A percentile compares a stretch with the other conserved stretches of the same genome.
Conservation (phyloP, 2,797 vertebrate species). For the Emydoidea blandingii region DNA sequence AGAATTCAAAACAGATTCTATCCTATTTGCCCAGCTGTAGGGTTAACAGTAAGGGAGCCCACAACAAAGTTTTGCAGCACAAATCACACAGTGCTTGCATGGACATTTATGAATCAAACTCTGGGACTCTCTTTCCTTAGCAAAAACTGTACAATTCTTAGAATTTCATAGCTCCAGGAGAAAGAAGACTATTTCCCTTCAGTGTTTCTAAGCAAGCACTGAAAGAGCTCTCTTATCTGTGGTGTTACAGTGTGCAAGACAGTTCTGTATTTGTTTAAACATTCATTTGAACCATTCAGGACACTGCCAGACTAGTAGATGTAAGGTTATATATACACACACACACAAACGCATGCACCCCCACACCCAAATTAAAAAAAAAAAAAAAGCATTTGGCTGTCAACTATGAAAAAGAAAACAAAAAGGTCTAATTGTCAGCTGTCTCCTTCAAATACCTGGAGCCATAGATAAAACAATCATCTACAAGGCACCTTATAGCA, state of each 20-base stretch:
- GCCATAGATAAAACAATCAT: slow-evolving; percentile 8
- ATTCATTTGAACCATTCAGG: background rate
- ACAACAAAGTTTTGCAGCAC: background rate
- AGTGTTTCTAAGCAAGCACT: background rate
- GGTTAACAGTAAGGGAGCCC: background rate
- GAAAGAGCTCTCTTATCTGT: slow-evolving; percentile 1
- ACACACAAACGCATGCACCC: background rate
- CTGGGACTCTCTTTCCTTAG: background rate
- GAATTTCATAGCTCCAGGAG: background rate
- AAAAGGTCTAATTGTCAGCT: slow-evolving; percentile 60
- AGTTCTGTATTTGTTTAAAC: background rate
- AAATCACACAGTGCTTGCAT: background rate
- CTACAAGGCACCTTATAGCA: slow-evolving; percentile 5
- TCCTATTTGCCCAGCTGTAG: background rate
- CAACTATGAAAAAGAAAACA: slow-evolving; percentile 69
- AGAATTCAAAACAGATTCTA: background rate
- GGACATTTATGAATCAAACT: slow-evolving; percentile 1
- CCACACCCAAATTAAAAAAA: accelerated
- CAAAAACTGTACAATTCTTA: background rate
- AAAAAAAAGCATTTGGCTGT: slow-evolving; percentile 63
- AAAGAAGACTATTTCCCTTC: background rate
- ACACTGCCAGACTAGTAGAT: background rate
- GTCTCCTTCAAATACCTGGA: slow-evolving; percentile 69
- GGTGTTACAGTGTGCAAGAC: background rate
- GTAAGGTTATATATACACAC: background rate